phyloP scores from a whole-genome alignment of 35 echinoderm and acorn worm species.

The Apostichopus japonicus region DNA sequence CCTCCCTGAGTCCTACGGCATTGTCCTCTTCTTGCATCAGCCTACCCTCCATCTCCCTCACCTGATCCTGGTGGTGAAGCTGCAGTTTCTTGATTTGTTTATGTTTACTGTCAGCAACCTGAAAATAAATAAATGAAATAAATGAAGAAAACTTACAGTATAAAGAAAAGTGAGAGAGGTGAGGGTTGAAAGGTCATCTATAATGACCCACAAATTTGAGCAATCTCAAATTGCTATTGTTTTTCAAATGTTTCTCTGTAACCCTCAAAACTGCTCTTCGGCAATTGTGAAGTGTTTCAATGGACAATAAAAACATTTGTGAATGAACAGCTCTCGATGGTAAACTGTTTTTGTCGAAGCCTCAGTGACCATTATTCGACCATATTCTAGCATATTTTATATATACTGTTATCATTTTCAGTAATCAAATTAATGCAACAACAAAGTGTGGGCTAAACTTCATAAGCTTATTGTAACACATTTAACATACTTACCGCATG shows the following conservation, averaged over 20 bases:
- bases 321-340: no score
- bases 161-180: not conserved
- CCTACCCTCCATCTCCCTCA: slow-evolving; percentile 33
- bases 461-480: no score
- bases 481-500: no score
- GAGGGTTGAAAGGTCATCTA: not conserved
- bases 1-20: slow-evolving; percentile 26
- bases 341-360: no score
- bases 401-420: no score
- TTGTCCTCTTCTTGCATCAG: slow-evolving; percentile 58
- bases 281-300: no score
- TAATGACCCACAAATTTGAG: not conserved
- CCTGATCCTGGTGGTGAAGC: slow-evolving; percentile 37
- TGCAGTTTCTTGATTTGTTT: slow-evolving; percentile 52
- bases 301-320: no score
- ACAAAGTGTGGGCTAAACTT: no score
- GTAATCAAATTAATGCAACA: no score
- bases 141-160: not conserved
- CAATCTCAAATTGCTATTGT: not conserved
- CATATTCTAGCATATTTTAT: no score
- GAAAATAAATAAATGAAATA: not conserved
- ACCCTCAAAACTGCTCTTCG: no score
- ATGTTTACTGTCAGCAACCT: slow-evolving; percentile 57
- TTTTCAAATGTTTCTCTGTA: not conserved
- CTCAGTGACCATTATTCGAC: no score